phyloP scores from a whole-genome alignment of 2,797 vertebrate genomes.

The Chelon auratus region DNA sequence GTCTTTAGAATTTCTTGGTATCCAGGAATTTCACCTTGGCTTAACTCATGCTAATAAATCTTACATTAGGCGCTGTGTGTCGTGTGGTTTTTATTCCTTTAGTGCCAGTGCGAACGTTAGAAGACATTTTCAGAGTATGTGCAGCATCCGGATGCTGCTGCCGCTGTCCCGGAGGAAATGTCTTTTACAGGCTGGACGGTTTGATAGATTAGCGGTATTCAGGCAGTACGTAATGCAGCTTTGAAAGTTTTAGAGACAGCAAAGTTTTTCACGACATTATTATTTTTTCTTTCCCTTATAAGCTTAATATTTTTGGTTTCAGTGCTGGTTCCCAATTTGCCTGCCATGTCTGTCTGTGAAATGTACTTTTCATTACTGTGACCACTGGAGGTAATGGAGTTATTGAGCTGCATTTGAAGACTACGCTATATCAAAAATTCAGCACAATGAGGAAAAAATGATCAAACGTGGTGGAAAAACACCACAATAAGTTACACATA shows the following conservation, averaged over 20 bases:
- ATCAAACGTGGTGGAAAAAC: not conserved
- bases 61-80: not conserved
- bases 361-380: not conserved
- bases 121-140: not conserved
- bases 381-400: not conserved
- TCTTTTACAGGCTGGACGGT: slow-evolving; percentile 21
- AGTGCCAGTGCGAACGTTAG: not conserved
- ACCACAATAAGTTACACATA: not conserved
- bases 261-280: not conserved
- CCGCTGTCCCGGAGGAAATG: not conserved
- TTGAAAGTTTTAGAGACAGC: slow-evolving; percentile 7
- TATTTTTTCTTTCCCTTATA: not conserved
- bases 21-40: not conserved
- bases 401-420: not conserved
- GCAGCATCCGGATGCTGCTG: slow-evolving; percentile 8
- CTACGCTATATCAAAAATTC: too few relatives aligned
- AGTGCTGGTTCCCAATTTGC: not conserved
- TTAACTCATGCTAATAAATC: not conserved
- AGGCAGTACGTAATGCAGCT: slow-evolving; percentile 7
- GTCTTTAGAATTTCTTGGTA: slow-evolving; percentile 12
- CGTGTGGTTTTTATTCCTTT: not conserved
- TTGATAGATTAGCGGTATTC: slow-evolving; percentile 13
- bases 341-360: slow-evolving; percentile 1
- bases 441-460: not conserved
- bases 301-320: not conserved